Conservation (phyloP, 2,113 vertebrate genomes). For the Brachirus orientalis region DNA sequence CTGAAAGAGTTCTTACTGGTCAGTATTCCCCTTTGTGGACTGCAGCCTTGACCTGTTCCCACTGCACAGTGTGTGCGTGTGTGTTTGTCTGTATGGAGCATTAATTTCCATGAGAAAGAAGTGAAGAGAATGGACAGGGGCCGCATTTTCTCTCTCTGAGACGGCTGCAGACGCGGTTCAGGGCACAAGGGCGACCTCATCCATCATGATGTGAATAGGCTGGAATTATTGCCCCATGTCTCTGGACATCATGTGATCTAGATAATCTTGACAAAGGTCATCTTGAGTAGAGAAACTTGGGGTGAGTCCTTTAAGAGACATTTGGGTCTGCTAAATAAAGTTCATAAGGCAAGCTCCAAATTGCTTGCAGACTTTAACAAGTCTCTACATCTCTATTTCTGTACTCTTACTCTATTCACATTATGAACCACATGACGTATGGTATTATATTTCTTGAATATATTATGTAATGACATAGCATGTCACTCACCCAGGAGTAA, state of each 20-base stretch:
- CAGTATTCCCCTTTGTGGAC: conserved; percentile 71
- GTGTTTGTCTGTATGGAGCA: conserved; percentile 32
- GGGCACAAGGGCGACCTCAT: conserved; percentile 60
- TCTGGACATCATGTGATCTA: conserved; percentile 58
- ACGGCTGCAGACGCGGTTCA: conserved; percentile 44
- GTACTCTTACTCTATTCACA: conserved; percentile 8
- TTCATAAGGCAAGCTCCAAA: conserved; percentile 23
- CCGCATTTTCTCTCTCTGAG: conserved; percentile 51
- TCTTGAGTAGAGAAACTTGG: conserved; percentile 37
- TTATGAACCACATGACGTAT: conserved; percentile 13
- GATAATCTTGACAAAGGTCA: conserved; percentile 63
- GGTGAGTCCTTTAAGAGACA: conserved; percentile 29
- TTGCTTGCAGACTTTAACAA: conserved; percentile 9
- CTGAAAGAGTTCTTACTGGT: conserved; percentile 69
- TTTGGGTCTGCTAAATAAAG: conserved; percentile 24
- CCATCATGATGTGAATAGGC: conserved; percentile 66
- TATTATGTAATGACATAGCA: background rate
- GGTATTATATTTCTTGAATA: background rate
- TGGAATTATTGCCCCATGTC: conserved; percentile 52
- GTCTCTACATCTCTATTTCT: background rate
- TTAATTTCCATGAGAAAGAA: conserved; percentile 80
- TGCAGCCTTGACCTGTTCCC: conserved; percentile 76
- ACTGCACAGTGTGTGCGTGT: conserved; percentile 37
- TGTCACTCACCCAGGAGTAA: background rate
- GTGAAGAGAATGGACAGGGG: conserved; percentile 70